Percentiles rank a stretch among this genome's conserved stretches.
Conservation (phyloP, 2,113 vertebrate species). For the Rattus rattus region DNA sequence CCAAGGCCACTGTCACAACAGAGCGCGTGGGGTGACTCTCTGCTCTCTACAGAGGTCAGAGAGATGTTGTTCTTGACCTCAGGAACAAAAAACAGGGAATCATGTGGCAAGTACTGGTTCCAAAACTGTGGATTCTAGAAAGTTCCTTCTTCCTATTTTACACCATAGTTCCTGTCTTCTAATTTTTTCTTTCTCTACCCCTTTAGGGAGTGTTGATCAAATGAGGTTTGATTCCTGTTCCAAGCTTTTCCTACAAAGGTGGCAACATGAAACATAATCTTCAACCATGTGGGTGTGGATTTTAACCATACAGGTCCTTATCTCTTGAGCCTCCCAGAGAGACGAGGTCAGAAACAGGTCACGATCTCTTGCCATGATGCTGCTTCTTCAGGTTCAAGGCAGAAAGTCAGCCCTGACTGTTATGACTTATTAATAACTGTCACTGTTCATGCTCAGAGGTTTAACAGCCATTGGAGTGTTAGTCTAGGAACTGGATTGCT, state of each 20-base stretch:
- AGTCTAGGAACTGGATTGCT: conserved; percentile 36
- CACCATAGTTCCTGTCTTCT: neutral
- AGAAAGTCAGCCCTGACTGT: neutral
- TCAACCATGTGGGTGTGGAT: neutral
- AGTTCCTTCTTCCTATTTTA: neutral
- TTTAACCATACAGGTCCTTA: neutral
- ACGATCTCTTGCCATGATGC: neutral
- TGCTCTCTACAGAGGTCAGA: neutral
- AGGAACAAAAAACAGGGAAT: neutral
- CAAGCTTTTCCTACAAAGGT: neutral
- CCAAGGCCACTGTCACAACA: neutral
- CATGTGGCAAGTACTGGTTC: neutral
- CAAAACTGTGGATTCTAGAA: neutral
- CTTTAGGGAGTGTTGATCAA: neutral
- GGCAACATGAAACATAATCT: neutral
- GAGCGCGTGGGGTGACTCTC: neutral
- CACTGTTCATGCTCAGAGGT: neutral
- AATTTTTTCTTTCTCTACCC: neutral
- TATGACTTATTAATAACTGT: neutral
- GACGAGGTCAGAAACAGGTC: too few species aligned
- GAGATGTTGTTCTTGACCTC: neutral
- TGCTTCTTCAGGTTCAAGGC: neutral
- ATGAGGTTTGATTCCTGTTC: neutral
- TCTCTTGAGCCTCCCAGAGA: too few species aligned
- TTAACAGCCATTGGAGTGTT: conserved; percentile 4